These are phyloP conservation scores for Phylloscopus whistleri DNA, from an alignment of 2,113 vertebrate species.

Conservation along the genomic window DNA sequence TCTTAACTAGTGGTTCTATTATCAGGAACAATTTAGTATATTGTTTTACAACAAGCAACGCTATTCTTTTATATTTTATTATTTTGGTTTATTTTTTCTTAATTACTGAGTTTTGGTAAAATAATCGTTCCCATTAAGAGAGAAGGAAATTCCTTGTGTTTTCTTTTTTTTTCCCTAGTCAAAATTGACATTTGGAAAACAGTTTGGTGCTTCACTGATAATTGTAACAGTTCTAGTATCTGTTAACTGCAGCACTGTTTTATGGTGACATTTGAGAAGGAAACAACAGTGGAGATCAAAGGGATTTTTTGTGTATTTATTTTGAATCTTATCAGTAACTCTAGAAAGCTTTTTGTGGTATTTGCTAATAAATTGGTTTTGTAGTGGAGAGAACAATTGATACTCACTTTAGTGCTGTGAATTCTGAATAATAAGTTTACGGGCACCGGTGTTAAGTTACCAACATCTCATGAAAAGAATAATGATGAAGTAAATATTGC, in stretches of 20 bases:
- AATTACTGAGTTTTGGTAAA: neutral
- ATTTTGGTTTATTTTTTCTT: neutral
- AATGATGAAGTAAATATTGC: neutral
- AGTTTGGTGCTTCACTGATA: neutral
- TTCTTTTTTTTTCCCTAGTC: neutral
- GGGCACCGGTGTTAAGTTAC: neutral
- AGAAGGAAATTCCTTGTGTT: neutral
- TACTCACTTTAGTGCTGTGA: neutral
- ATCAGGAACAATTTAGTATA: neutral
- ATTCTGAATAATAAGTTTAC: neutral
- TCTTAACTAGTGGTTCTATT: neutral
- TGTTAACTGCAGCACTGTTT: neutral
- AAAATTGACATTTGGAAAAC: neutral
- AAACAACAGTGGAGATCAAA: neutral
- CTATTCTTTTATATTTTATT: neutral
- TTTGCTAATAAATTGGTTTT: neutral
- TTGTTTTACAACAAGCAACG: neutral
- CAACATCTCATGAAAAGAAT: neutral
- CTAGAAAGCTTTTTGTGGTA: neutral
- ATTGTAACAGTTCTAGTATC: neutral
- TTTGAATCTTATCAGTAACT: neutral
- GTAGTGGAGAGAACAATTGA: neutral
- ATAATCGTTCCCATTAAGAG: neutral
- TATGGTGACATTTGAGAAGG: neutral
- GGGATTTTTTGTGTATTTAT: neutral